Percentiles rank a stretch among this genome's conserved stretches.
These are phyloP conservation scores for Crocallis elinguaria DNA, from an alignment of 2,888 invertebrate genomes.

Conservation along the genomic window DNA sequence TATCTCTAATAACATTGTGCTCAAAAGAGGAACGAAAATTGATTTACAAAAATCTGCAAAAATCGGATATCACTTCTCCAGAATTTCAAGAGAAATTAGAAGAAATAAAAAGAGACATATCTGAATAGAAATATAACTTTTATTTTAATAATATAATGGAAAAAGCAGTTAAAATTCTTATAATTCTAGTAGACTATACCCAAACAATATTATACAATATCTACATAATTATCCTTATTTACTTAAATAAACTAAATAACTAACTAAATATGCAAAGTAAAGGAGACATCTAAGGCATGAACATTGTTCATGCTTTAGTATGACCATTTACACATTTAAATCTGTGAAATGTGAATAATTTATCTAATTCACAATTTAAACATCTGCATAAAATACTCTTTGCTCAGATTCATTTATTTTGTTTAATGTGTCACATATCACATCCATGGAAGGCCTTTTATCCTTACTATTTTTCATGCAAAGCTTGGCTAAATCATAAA, in stretches of 20 bases:
- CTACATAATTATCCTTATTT: too few relatives aligned
- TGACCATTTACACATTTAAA: not conserved
- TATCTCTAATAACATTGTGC: slow-evolving; percentile 59
- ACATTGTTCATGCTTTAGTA: too few relatives aligned
- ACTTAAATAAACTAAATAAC: too few relatives aligned
- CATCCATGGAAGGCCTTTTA: slow-evolving; percentile 84
- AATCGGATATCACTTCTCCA: slow-evolving; percentile 41
- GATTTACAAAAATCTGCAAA: slow-evolving; percentile 50
- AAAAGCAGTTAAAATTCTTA: not conserved
- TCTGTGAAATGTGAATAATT: not conserved
- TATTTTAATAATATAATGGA: not conserved
- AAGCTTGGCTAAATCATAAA: slow-evolving; percentile 81
- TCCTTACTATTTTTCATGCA: slow-evolving; percentile 85
- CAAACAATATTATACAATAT: too few relatives aligned
- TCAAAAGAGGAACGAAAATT: slow-evolving; percentile 52
- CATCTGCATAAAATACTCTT: slow-evolving; percentile 8
- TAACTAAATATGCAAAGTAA: too few relatives aligned
- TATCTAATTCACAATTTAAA: not conserved
- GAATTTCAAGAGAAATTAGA: slow-evolving; percentile 53
- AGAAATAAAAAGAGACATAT: slow-evolving; percentile 51
- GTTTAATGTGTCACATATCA: slow-evolving; percentile 70
- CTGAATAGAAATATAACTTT: slow-evolving; percentile 30
- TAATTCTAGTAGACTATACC: too few relatives aligned
- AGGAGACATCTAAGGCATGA: too few relatives aligned
- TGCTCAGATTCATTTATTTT: slow-evolving; percentile 44